Base-by-base conservation (phyloP, 2,797 vertebrate genomes). In the Pelochelys cantorii region DNA sequence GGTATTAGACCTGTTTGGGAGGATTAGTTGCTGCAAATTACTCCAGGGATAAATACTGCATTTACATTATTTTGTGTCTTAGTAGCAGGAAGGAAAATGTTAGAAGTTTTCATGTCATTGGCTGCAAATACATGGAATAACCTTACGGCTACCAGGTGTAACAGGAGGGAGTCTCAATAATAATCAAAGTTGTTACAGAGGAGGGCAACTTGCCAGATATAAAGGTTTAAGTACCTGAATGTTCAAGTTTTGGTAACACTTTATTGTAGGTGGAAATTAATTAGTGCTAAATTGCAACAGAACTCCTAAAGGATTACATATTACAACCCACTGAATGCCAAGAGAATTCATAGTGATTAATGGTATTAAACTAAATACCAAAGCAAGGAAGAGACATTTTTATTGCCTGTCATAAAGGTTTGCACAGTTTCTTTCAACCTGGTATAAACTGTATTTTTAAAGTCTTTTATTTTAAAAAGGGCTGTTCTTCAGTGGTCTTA, bases 11-110 rank as follows among this genome's bases (percentile, higher is more conserved):
- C 84, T 96, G 83, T 93, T 90, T 95, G 82, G 85, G 74, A 87
- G 86, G 92, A 96, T 97, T 97, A 94, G 90, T 87, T 97, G 90
- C 81, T 89, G 96, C 85, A 97, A 97, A 97, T 97, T 92, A 96
- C 92, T 92, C 78, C 15, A 88, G 89, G 81, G 78, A 90, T 90
- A 96, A 94, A 96, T 86, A 86, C 93, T 93, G 84, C 57, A 92
- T 96, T 96, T 90, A 94, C 96, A 97, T 96, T 94, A 95, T 80
- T 90, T 96, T 87, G 88, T 60, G n/a, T 89, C 62, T 95, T 82
- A 93, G 54, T 34, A 42, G 87, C n/a, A 85, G 60, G 15, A 93
- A 60, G 29, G 53, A 87, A 89, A 90, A 79, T 86, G 60, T 91
- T 62, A 93, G 37, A 80, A 9, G n/a, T 79, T 57, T 90, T 9